A percentile compares a stretch with the other conserved stretches of the same genome.
phyloP scores from a whole-genome alignment of 2,888 invertebrate genomes.

The Choristoneura rosaceana region DNA sequence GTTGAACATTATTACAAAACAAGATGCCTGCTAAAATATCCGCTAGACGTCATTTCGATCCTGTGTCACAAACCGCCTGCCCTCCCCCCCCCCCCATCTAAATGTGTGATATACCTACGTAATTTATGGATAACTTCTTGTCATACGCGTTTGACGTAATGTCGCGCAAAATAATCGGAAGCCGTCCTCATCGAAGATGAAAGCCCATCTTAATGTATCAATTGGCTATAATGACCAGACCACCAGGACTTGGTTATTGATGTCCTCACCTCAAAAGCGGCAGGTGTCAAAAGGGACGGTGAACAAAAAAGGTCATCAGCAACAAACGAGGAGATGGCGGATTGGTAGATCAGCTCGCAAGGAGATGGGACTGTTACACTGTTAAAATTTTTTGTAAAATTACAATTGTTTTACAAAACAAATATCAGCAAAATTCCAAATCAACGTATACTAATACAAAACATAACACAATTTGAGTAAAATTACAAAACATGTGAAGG shows the following conservation, averaged over 20 bases:
- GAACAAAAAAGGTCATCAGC: slow-evolving; percentile 81
- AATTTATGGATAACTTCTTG: background rate
- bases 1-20: too few relatives aligned
- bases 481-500: too few relatives aligned
- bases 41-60: too few relatives aligned
- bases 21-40: too few relatives aligned
- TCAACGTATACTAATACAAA: too few relatives aligned
- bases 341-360: slow-evolving; percentile 55
- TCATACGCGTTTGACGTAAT: background rate
- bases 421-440: too few relatives aligned
- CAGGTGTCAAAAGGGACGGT: slow-evolving; percentile 81
- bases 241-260: slow-evolving; percentile 69
- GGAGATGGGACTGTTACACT: slow-evolving; percentile 13
- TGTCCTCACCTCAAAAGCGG: slow-evolving; percentile 75
- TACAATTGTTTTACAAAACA: too few relatives aligned
- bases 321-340: slow-evolving; percentile 62
- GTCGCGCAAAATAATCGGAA: slow-evolving; percentile 5
- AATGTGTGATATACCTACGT: too few relatives aligned
- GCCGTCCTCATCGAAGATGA: background rate
- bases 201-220: slow-evolving; percentile 19
- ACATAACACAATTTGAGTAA: too few relatives aligned
- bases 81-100: too few relatives aligned
- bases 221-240: slow-evolving; percentile 35
- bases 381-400: too few relatives aligned
- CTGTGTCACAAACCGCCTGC: too few relatives aligned